phyloP scores from a whole-genome alignment of 35 echinoderm and acorn worm species.

The Hemicentrotus pulcherrimus region DNA sequence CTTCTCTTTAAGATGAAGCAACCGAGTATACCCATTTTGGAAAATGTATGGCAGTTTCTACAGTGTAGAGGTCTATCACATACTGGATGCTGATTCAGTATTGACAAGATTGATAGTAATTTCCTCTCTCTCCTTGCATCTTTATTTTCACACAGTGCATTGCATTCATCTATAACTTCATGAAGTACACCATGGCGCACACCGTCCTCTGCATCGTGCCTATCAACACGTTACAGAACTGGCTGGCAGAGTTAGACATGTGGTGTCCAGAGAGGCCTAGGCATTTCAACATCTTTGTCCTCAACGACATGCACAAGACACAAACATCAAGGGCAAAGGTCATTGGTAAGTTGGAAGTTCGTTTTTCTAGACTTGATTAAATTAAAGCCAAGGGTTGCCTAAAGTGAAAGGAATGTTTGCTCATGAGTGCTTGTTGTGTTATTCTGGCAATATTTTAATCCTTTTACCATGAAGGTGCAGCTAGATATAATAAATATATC shows the following conservation, averaged over 20 bases:
- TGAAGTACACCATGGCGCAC: constrained; percentile 70
- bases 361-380: too few species aligned
- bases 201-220: constrained; percentile 87
- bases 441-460: too few species aligned
- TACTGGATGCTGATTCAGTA: neutral
- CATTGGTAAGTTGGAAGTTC: constrained; percentile 63
- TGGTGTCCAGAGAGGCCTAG: constrained; percentile 71
- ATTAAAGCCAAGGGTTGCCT: too few species aligned
- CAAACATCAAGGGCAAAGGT: constrained; percentile 79
- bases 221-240: constrained; percentile 99
- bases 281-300: constrained; percentile 69
- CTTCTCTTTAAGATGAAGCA: too few species aligned
- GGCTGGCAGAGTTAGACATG: constrained; percentile 97
- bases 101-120: neutral
- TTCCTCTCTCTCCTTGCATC: neutral
- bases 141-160: constrained; percentile 57
- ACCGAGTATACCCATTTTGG: too few species aligned
- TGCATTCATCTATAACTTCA: constrained; percentile 79
- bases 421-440: too few species aligned
- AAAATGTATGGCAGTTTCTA: neutral
- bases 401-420: too few species aligned
- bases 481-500: too few species aligned
- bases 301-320: constrained; percentile 90
- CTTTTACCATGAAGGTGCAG: too few species aligned
- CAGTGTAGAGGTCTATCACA: neutral